A percentile compares a stretch with the other conserved stretches of the same genome.
Conservation (phyloP, 2,113 vertebrate genomes). For the Cricetomys ansorgei region DNA sequence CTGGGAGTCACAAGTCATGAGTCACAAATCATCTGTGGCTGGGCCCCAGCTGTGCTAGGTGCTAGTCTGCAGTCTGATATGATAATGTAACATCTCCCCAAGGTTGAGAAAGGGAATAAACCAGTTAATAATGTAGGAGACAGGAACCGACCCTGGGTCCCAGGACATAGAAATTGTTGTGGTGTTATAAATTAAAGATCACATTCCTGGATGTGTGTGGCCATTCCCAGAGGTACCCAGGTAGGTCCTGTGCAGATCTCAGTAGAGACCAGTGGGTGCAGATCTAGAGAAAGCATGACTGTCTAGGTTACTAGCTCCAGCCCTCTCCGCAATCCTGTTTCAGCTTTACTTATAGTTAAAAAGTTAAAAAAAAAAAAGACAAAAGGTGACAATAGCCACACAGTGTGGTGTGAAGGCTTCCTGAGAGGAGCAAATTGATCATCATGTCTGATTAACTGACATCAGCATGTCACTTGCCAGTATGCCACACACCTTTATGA, state of each 20-base stretch:
- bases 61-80: not conserved
- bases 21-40: not conserved
- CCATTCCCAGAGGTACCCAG: not conserved
- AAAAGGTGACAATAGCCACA: no score
- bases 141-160: not conserved
- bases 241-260: not conserved
- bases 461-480: not conserved
- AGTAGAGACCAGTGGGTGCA: not conserved
- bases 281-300: fast-evolving
- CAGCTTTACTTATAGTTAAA: not conserved
- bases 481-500: no score
- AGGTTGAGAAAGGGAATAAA: not conserved
- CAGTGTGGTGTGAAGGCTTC: not conserved
- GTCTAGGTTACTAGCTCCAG: not conserved
- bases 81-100: fast-evolving
- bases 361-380: not conserved
- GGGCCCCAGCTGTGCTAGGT: no score
- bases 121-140: fast-evolving
- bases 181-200: not conserved
- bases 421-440: not conserved
- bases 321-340: no score
- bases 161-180: fast-evolving
- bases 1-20: no score
- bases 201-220: not conserved
- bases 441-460: not conserved